Conservation (phyloP, 2,888 invertebrate genomes). For the Caenorhabditis uteleia region DNA sequence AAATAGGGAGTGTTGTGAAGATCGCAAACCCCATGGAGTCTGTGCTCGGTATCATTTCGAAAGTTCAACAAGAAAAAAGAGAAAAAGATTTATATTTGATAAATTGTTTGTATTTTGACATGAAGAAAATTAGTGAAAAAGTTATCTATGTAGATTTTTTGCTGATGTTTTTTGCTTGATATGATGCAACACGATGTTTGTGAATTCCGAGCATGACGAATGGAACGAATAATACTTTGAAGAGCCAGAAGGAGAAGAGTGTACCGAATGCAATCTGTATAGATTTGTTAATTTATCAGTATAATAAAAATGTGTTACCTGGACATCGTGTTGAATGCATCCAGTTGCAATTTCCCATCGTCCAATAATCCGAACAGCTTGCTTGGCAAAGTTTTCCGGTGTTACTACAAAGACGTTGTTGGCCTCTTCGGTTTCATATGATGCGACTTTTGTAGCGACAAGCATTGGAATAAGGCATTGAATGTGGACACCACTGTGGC, state of each 20-base stretch:
- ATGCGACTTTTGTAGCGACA: slow-evolving; percentile 68
- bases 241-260: slow-evolving; percentile 61
- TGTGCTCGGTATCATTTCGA: no score
- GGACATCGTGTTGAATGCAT: slow-evolving; percentile 66
- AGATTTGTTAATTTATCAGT: background rate
- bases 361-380: slow-evolving; percentile 65
- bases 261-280: slow-evolving; percentile 59
- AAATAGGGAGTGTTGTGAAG: no score
- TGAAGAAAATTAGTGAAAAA: no score
- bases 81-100: background rate
- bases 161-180: slow-evolving; percentile 36
- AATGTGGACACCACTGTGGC: slow-evolving; percentile 57
- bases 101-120: slow-evolving; percentile 11
- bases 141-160: no score
- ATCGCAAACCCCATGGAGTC: no score
- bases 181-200: slow-evolving; percentile 53
- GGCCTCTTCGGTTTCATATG: slow-evolving; percentile 63
- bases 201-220: slow-evolving; percentile 65
- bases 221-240: slow-evolving; percentile 67
- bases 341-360: slow-evolving; percentile 61
- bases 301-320: slow-evolving; percentile 26
- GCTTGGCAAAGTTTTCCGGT: slow-evolving; percentile 61
- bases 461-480: slow-evolving; percentile 66
- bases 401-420: slow-evolving; percentile 66
- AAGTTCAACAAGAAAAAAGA: no score